phyloP scores from a whole-genome alignment of 2,888 invertebrate genomes.

The Drosophila nr. medialis region DNA sequence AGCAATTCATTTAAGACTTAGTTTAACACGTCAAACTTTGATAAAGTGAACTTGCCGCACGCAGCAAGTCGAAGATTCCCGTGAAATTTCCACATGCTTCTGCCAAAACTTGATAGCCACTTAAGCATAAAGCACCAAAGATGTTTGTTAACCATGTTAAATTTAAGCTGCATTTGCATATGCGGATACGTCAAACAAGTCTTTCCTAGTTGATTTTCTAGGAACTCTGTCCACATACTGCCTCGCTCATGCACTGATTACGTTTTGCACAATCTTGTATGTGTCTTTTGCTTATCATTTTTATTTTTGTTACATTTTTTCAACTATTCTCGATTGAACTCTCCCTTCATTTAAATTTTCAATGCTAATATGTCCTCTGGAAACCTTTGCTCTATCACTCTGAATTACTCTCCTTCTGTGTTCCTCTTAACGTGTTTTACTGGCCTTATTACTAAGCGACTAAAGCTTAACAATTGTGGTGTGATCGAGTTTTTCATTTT shows the following conservation, averaged over 20 bases:
- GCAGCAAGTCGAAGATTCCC: constrained; percentile 26
- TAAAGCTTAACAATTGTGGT: background rate
- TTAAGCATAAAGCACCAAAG: background rate
- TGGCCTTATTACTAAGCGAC: background rate
- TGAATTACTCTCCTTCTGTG: background rate
- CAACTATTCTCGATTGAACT: background rate
- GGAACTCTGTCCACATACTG: background rate
- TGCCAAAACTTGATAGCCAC: constrained; percentile 15
- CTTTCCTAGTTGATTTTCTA: background rate
- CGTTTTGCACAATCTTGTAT: background rate
- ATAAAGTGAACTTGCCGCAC: constrained; percentile 7
- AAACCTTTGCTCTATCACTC: background rate
- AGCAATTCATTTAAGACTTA: constrained; percentile 57
- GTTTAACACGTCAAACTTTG: constrained; percentile 1
- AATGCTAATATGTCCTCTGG: too few species aligned
- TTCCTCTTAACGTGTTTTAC: background rate
- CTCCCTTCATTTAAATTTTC: background rate
- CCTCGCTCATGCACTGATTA: background rate
- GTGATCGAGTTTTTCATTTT: background rate
- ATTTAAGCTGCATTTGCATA: background rate
- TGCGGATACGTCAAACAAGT: background rate
- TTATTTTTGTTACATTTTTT: background rate
- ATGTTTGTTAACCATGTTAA: background rate
- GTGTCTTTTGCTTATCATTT: background rate
- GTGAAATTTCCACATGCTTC: constrained; percentile 1